Percentiles rank a stretch among this genome's conserved stretches.
phyloP scores from a whole-genome alignment of 2,888 invertebrate genomes.

The Diarsia brunnea region DNA sequence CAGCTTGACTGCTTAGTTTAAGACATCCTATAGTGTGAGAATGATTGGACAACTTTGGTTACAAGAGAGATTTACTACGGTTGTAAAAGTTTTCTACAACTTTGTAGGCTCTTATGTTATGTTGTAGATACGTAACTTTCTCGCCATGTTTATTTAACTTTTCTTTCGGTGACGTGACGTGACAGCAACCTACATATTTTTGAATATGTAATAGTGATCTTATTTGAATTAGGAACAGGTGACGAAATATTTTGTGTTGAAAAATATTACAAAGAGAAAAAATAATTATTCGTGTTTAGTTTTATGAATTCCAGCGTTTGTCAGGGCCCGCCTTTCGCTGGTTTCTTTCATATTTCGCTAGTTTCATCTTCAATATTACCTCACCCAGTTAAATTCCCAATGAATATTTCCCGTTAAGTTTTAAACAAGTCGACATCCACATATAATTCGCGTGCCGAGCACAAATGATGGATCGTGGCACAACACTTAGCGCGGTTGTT shows the following conservation, averaged over 20 bases:
- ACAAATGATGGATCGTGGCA: constrained; percentile 48
- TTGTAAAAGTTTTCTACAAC: constrained; percentile 31
- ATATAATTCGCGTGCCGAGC: constrained; percentile 43
- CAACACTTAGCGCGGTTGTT: constrained; percentile 55
- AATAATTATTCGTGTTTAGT: background rate
- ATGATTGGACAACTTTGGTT: constrained; percentile 28
- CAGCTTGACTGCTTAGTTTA: constrained; percentile 23
- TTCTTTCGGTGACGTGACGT: background rate
- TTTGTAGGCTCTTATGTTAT: constrained; percentile 11
- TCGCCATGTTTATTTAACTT: constrained; percentile 21
- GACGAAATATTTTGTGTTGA: background rate
- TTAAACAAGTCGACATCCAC: constrained; percentile 15
- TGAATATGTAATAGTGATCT: background rate
- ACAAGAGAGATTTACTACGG: constrained; percentile 23
- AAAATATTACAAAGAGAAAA: background rate
- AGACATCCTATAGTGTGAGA: background rate
- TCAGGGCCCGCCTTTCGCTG: background rate
- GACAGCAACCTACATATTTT: too few relatives aligned
- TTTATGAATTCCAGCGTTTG: background rate
- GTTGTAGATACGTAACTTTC: constrained; percentile 27
- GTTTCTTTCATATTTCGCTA: background rate
- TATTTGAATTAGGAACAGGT: background rate
- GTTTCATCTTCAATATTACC: background rate
- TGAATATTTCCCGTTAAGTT: constrained; percentile 19
- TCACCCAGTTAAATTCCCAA: background rate